Evolutionary conservation across 1,140 invertebrate genomes (phyloP), one percentile per base, ranked within the genome.

Genomic region (Lepidotrigona ventralis): DNA sequence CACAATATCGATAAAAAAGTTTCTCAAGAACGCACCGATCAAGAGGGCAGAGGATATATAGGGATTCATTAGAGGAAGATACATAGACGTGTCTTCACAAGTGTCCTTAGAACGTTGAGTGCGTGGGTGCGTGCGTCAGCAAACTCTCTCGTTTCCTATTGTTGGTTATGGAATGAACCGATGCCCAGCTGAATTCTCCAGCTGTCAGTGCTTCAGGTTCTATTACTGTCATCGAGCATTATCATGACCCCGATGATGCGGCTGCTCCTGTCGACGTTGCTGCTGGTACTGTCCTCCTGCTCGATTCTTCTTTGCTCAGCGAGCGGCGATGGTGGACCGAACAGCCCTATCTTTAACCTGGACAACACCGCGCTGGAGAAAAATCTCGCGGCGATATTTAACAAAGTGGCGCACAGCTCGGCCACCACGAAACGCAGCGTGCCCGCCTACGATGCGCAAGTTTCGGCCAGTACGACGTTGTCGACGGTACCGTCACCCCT

Each of bases 321-420:
- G 72, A 87, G 63, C 82, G 78, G 88, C 81, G 93, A 94, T 76
- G 92, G 92, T 63, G 93, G 92, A 23, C 91, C 92, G 23, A 94
- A 93, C 86, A 93, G 91, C 79, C 92, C 93, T 14, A 90, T 91
- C 1, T 94, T 93, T 74, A 93, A 93, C 75, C 72, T 94, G 29
- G 94, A 94, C 74, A 90, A 93, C 53, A 90, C 93, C n/a, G 89
- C 90, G 79, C 90, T 96, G 74, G 96, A 96, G 80, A 95, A 96
- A 74, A 96, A 95, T 84, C 94, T 96, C 6, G 96, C 95, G 2
- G 96, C 96, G 9, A 95, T 96, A 33, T 95, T 96, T 77, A 96
- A 95, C 81, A 96, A 96, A 92, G 96, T 96, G 19, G 96, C 96
- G 0, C 96, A 96, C 84, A 96, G 95, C 21, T 95, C 95, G 56